Evolutionary conservation across 2,888 invertebrate species (phyloP), one percentile per base, ranked within the genome.

Genomic region (Eulithis testata): DNA sequence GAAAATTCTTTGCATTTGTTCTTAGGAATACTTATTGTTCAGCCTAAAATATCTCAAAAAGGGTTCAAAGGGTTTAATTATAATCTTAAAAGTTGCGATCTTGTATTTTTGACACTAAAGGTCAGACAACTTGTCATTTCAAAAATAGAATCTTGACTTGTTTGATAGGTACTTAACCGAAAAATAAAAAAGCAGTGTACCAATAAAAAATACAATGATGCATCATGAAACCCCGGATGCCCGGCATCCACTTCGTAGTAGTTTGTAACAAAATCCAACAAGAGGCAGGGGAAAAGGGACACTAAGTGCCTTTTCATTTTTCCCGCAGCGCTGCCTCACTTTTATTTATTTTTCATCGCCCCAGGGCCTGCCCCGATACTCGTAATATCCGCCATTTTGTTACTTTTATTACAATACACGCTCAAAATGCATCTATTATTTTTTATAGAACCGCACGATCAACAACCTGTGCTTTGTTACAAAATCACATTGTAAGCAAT

Each of bases 291-390:
- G 70, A 84, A 82, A 73, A 90, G 94, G 79, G 88, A 93, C 82
- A 82, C 83, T 88, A 87, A 89, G 88, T 85, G 87, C 86, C 85
- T 86, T 90, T 89, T 86, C 88, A 88, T 89, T 89, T 87, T 86
- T 77, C 84, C 87, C 84, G 76, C 73, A 76, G 77, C 74, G 77
- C 78, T 72, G 75, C 79, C 78, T 77, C 76, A 70, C 80, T 89
- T 91, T 90, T 92, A 91, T 92, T 91, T 92, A 91, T 91, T 88
- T 91, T 90, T 89, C 91, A 91, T 91, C 86, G 90, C 90, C 84
- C 78, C 76, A 73, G 80, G 90, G 86, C 80, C 76, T 74, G 73
- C 77, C 80, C 80, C 85, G 85, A 87, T 87, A 83, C 60, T 21
- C 63, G 63, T 60, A 58, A 89, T 88, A 88, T 88, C 85, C 84